These are phyloP conservation scores for Nyctereutes procyonoides DNA, from an alignment of 2,113 vertebrate genomes.

Conservation along the genomic window DNA sequence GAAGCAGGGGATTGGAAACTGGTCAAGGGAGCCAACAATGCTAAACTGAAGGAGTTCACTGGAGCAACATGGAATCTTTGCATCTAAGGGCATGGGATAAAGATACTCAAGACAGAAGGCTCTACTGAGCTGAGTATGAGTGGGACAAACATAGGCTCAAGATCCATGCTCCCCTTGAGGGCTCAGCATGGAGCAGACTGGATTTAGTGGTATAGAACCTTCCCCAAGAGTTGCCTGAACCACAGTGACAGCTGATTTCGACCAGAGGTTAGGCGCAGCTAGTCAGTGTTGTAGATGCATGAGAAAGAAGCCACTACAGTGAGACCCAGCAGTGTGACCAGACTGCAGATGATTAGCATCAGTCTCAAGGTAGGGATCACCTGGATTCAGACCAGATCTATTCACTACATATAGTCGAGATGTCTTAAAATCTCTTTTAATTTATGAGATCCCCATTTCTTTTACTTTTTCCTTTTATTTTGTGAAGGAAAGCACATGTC, in stretches of 20 bases:
- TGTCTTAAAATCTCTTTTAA: neutral
- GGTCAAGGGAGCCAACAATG: neutral
- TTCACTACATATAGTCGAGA: neutral
- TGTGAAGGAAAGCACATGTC: neutral
- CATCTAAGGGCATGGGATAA: neutral
- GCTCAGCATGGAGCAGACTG: neutral
- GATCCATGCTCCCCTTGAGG: neutral
- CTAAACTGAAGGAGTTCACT: neutral
- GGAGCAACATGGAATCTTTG: neutral
- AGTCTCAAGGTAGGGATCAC: neutral
- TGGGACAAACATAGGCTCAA: neutral
- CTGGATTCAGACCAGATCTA: neutral
- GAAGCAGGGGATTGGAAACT: neutral
- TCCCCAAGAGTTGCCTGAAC: neutral
- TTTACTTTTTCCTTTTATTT: neutral
- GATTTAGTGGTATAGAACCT: neutral
- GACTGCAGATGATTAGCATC: neutral
- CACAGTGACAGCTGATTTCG: neutral
- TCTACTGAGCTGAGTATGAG: neutral
- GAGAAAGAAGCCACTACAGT: neutral
- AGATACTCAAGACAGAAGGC: neutral
- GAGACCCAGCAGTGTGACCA: neutral
- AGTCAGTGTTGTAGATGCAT: neutral
- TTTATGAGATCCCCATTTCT: no score
- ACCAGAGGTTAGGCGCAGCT: neutral